Evolutionary conservation across 1,140 invertebrate species (phyloP).

Genomic region (Danaus plexippus): DNA sequence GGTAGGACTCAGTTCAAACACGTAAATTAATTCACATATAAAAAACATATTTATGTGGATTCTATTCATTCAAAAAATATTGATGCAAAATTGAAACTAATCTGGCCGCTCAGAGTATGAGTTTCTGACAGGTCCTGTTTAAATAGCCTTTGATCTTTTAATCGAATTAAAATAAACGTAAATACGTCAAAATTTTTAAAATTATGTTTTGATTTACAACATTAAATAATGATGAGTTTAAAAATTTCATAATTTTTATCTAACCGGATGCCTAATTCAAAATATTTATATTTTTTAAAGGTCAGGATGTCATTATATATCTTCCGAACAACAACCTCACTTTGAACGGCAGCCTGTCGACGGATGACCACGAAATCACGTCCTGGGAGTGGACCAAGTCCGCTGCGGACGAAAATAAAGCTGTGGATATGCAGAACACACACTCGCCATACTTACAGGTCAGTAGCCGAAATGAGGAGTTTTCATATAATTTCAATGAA

Average conservation of each 20-base stretch:
- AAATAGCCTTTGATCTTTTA: too few relatives aligned
- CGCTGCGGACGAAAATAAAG: slow-evolving; percentile 86
- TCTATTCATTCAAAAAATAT: too few relatives aligned
- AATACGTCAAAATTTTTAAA: neutral
- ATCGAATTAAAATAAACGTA: too few relatives aligned
- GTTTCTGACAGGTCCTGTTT: too few relatives aligned
- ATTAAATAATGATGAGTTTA: slow-evolving; percentile 1
- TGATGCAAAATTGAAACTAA: too few relatives aligned
- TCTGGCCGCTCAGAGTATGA: too few relatives aligned
- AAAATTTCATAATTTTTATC: slow-evolving; percentile 1
- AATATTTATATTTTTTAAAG: slow-evolving; percentile 42
- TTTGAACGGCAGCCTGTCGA: slow-evolving; percentile 90
- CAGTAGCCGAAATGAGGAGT: neutral
- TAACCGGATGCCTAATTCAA: too few relatives aligned
- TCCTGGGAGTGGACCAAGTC: slow-evolving; percentile 97
- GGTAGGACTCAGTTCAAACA: slow-evolving; percentile 35
- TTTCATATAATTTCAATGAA: too few relatives aligned
- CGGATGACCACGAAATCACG: slow-evolving; percentile 93
- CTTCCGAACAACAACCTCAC: slow-evolving; percentile 91
- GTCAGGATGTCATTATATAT: slow-evolving; percentile 91
- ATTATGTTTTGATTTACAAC: neutral
- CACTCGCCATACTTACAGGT: slow-evolving; percentile 86
- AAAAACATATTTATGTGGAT: too few relatives aligned
- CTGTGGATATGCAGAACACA: slow-evolving; percentile 95
- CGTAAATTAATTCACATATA: too few relatives aligned